phyloP scores from a whole-genome alignment of 2,797 vertebrate species.

The Leptatherina wallacei region DNA sequence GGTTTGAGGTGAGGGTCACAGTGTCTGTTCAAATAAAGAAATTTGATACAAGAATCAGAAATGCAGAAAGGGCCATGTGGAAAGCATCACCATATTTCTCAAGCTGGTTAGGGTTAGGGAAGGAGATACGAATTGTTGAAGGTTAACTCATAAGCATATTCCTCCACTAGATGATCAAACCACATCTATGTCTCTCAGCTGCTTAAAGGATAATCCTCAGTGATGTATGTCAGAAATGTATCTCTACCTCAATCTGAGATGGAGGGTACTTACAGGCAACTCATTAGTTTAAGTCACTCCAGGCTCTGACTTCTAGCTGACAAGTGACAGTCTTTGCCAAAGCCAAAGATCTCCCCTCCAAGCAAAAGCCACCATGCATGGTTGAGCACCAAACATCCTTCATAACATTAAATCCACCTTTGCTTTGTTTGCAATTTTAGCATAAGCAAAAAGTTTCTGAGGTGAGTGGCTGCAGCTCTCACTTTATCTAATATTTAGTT shows the following conservation, averaged over 20 bases:
- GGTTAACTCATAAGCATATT: slow-evolving; percentile 71
- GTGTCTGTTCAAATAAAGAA: slow-evolving; percentile 77
- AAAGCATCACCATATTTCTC: slow-evolving; percentile 78
- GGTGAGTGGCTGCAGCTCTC: slow-evolving; percentile 53
- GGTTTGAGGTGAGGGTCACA: slow-evolving; percentile 74
- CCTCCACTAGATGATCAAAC: slow-evolving; percentile 64
- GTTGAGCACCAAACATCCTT: slow-evolving; percentile 75
- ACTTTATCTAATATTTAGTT: slow-evolving; percentile 32
- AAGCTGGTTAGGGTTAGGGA: slow-evolving; percentile 45
- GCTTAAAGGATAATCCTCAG: slow-evolving; percentile 71
- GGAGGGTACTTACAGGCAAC: slow-evolving; percentile 74
- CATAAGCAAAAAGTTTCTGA: slow-evolving; percentile 46
- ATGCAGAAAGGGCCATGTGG: slow-evolving; percentile 78
- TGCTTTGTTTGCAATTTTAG: slow-evolving; percentile 48
- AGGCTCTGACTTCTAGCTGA: slow-evolving; percentile 75
- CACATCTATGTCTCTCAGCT: slow-evolving; percentile 73
- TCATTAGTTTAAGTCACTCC: slow-evolving; percentile 82
- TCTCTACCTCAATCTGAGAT: slow-evolving; percentile 60
- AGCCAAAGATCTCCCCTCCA: slow-evolving; percentile 71
- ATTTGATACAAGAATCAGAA: slow-evolving; percentile 80
- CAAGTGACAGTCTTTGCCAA: slow-evolving; percentile 82
- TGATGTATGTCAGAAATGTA: slow-evolving; percentile 70
- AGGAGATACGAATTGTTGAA: slow-evolving; percentile 36
- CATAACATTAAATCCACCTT: slow-evolving; percentile 53
- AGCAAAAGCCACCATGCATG: slow-evolving; percentile 69